Evolutionary conservation across 2,888 invertebrate species (phyloP).

Genomic region (Seira sanloemensis): DNA sequence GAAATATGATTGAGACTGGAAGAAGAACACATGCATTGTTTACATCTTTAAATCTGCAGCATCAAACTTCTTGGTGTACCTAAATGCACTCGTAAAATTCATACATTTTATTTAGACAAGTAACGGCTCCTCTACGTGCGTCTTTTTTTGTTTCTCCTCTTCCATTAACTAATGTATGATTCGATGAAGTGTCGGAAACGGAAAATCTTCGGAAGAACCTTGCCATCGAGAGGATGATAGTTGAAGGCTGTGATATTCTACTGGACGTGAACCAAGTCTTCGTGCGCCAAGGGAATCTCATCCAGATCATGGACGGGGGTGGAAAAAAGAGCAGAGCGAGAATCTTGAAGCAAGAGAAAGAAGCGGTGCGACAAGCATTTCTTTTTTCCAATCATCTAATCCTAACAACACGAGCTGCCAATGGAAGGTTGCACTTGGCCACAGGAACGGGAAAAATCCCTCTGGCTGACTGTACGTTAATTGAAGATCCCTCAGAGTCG

Average conservation of each 20-base stretch:
- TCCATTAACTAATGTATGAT: too few species aligned
- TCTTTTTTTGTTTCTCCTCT: too few species aligned
- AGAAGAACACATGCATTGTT: too few species aligned
- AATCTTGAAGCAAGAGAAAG: slow-evolving; percentile 83
- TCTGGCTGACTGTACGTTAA: slow-evolving; percentile 87
- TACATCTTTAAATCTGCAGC: too few species aligned
- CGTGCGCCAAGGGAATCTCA: slow-evolving; percentile 86
- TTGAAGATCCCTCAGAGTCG: slow-evolving; percentile 88
- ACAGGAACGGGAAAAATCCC: slow-evolving; percentile 89
- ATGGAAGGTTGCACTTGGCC: slow-evolving; percentile 89
- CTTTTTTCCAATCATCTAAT: slow-evolving; percentile 94
- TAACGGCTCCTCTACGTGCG: too few species aligned
- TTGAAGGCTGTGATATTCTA: slow-evolving; percentile 94
- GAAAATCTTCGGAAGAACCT: slow-evolving; percentile 93
- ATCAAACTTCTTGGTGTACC: too few species aligned
- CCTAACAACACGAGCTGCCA: slow-evolving; percentile 87
- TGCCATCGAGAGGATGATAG: slow-evolving; percentile 94
- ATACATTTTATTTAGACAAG: too few species aligned
- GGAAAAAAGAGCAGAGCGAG: slow-evolving; percentile 77
- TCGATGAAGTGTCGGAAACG: slow-evolving; percentile 88
- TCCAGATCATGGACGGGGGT: slow-evolving; percentile 71
- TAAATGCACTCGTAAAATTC: too few species aligned
- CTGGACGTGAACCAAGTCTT: slow-evolving; percentile 95
- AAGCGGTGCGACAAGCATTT: slow-evolving; percentile 87
- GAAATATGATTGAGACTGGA: too few species aligned